Evolutionary conservation across 92 coral and sea anemone species (phyloP).

Genomic region (Siderastrea radians): DNA sequence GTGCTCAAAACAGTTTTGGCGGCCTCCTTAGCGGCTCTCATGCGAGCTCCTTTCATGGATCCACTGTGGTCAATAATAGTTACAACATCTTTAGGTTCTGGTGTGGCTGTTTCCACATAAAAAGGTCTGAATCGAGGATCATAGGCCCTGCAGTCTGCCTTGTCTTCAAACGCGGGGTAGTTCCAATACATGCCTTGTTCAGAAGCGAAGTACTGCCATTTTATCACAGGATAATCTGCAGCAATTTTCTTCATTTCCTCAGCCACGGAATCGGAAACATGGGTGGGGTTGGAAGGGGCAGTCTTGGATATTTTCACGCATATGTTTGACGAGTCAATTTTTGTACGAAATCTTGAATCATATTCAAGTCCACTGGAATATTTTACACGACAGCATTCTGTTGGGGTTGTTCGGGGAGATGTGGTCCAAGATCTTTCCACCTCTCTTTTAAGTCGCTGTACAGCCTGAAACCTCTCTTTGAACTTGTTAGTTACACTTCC

Average conservation of each 20-base stretch:
- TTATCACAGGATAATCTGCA: constrained; percentile 22
- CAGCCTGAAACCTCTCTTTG: constrained; percentile 42
- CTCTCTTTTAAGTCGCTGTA: constrained; percentile 26
- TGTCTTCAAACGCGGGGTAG: constrained; percentile 54
- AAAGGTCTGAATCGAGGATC: constrained; percentile 74
- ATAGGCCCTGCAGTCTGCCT: constrained; percentile 43
- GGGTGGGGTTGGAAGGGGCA: constrained; percentile 18
- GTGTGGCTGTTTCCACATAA: constrained; percentile 73
- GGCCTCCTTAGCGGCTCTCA: constrained; percentile 58
- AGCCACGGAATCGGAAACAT: constrained; percentile 47
- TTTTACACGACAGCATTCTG: constrained; percentile 61
- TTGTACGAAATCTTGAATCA: constrained; percentile 72
- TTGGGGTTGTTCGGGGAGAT: constrained; percentile 10
- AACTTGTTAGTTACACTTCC: constrained; percentile 47
- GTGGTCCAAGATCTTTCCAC: constrained; percentile 60
- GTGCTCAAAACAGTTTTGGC: constrained; percentile 67
- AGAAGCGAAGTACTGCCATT: constrained; percentile 80
- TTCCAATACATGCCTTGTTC: constrained; percentile 59
- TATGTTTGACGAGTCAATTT: constrained; percentile 34
- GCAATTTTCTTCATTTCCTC: constrained; percentile 42
- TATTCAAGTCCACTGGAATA: constrained; percentile 22
- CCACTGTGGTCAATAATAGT: constrained; percentile 76
- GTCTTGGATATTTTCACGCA: constrained; percentile 52
- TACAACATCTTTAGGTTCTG: constrained; percentile 74
- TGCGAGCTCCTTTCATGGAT: constrained; percentile 50